A percentile compares a stretch with the other conserved stretches of the same genome.
These are phyloP conservation scores for Cladopsammia gracilis DNA, from an alignment of 64 coral and sea anemone species.

Conservation along the genomic window DNA sequence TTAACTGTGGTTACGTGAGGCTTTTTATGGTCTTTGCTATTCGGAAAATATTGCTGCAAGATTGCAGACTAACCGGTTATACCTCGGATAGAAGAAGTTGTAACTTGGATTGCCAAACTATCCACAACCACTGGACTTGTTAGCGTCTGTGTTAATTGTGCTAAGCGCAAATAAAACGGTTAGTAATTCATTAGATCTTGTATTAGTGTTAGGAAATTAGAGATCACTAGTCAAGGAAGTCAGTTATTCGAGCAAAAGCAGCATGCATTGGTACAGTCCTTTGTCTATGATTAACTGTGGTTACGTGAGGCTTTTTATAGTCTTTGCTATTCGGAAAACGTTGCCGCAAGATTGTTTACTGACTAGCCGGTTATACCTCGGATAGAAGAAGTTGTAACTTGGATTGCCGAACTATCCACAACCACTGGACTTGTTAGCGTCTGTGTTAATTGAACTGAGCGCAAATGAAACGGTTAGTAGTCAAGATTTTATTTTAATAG, in stretches of 20 bases:
- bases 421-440: background rate
- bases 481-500: background rate
- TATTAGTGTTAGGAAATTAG: no score
- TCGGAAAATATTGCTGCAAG: background rate
- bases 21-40: no score
- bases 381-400: background rate
- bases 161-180: slow-evolving; percentile 9
- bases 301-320: no score
- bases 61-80: background rate
- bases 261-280: no score
- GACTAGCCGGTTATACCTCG: background rate
- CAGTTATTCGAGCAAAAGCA: no score
- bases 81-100: background rate
- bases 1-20: no score
- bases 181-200: background rate
- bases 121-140: background rate
- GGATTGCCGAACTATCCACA: background rate
- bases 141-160: background rate
- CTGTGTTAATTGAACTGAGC: background rate
- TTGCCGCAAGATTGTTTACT: background rate
- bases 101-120: background rate
- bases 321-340: no score
- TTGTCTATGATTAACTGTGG: no score
- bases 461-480: background rate
- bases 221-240: no score